Base-by-base conservation (phyloP, 2,888 invertebrate genomes). In the Acleris holmiana region DNA sequence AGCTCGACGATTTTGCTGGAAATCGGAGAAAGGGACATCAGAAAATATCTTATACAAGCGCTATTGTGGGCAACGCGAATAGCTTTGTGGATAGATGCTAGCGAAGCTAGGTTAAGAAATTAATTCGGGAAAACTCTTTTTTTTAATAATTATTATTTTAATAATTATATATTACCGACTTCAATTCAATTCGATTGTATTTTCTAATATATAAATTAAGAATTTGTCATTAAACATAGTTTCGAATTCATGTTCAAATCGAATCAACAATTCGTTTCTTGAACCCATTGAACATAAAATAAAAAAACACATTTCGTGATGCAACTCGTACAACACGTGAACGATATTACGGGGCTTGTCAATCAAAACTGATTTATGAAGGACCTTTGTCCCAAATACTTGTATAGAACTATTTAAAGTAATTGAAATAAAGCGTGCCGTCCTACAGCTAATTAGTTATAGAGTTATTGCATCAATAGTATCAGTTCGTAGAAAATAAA, bases 1-100 rank as follows among this genome's bases (percentile, higher is more conserved):
- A 99, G 97, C 94, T 99, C 99, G 92, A 99, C 98, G 94, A 99
- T 99, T 96, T 99, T 99, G 94, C 98, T 98, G 95, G 61, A 88
- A 80, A 76, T 69, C 71, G 67, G 25, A 71, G 69, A 76, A 73
- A 63, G 65, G 13, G 21, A n/a, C 40, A 64, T 64, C 64, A 64
- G 58, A 64, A 48, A 64, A 64, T 47, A 64, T 64, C 64, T 48
- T 53, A 13, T 35, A 46, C 66, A 71, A 68, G 67, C 53, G 73
- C 74, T n/a, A 6, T n/a, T 44, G 17, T 17, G 0, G 7, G 17
- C 35, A n/a, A 15, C 44, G 44, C n/a, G 6, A 44, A n/a, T 17
- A 44, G 5, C 17, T n/a, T n/a, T n/a, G n/a, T 41, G 5, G 41
- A n/a, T 4, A 41, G 41, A 41, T 13, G 29, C 13, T 29, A 29